Evolutionary conservation across 2,888 invertebrate genomes (phyloP), one percentile per base, ranked within the genome.

Genomic region (Frankliniella intonsa): DNA sequence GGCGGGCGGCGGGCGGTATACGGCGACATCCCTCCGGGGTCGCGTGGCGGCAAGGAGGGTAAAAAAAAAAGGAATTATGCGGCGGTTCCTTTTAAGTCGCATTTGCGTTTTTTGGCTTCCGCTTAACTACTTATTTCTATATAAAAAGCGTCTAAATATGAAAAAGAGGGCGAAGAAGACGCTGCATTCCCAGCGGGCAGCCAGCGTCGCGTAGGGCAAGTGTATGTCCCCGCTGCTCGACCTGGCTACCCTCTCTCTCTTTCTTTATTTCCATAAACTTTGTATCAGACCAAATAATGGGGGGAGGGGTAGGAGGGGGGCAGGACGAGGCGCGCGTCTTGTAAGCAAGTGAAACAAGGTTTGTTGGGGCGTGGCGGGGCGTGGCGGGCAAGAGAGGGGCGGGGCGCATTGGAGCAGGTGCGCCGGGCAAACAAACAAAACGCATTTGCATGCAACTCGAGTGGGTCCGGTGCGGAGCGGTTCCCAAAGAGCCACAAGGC

Each of bases 211-310:
- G 55, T 17, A 55, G 55, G 14, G 14, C 55, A 55, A 12, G 5
- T 55, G 55, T 38, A 38, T 38, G 38, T 38, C 38, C 38, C 38
- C 38, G n/a, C n/a, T 5, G 38, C 38, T 38, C 38, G 38, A 38
- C 38, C 38, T 38, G 38, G 38, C 2, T 38, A 5, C 38, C 38
- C 38, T 38, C 38, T 5, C n/a, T 5, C 38, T 38, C 5, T 38
- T 38, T 38, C 38, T 76, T 76, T 76, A 76, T 76, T 76, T 76
- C 69, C 69, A 76, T 76, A 76, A 76, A 76, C 69, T 76, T 76
- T 76, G 69, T 76, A 76, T 76, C 69, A 76, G 69, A 25, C 69
- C 69, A 76, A 76, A 76, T 76, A 76, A 76, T 76, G 69, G 22
- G 69, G 69, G 22, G n/a, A n/a, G n/a, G n/a, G n/a, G n/a, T n/a